These are phyloP conservation scores for Ooceraea biroi DNA, from an alignment of 1,140 invertebrate species.

Conservation along the genomic window DNA sequence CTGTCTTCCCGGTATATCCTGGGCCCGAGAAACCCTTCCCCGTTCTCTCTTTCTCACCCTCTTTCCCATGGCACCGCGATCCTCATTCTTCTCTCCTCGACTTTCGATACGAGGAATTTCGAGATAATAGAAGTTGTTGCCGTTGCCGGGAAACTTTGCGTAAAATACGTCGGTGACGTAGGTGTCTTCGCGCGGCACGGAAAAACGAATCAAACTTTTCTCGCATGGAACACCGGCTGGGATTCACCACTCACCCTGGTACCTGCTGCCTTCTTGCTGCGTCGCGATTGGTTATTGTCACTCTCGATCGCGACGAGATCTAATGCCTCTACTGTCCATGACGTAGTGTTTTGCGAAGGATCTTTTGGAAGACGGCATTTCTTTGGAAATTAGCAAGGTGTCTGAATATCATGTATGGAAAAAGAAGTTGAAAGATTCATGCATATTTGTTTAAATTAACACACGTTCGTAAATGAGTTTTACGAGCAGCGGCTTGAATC, in stretches of 20 bases:
- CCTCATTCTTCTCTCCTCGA: conserved; percentile 37
- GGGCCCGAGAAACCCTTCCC: background rate
- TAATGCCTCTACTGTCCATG: conserved; percentile 12
- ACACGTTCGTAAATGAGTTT: too few species aligned
- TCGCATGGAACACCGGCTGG: conserved; percentile 33
- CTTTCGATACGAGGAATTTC: conserved; percentile 54
- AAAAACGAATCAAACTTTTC: conserved; percentile 63
- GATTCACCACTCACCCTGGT: conserved; percentile 32
- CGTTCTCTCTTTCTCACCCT: conserved; percentile 4
- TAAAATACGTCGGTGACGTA: conserved; percentile 39
- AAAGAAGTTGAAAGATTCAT: background rate
- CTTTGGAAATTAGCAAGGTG: background rate
- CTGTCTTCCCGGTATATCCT: conserved; percentile 42
- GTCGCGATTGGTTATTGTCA: conserved; percentile 47
- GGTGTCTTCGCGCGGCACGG: background rate
- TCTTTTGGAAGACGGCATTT: background rate
- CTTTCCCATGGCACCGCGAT: background rate
- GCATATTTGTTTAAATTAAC: background rate
- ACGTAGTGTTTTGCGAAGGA: background rate
- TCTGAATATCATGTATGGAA: background rate
- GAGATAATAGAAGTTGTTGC: conserved; percentile 49
- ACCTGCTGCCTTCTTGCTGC: conserved; percentile 29
- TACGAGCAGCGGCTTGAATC: too few species aligned
- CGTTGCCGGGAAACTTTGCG: conserved; percentile 15
- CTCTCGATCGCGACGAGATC: conserved; percentile 28